Conservation (phyloP, 2,888 invertebrate species). For the Leptura quadrifasciata region DNA sequence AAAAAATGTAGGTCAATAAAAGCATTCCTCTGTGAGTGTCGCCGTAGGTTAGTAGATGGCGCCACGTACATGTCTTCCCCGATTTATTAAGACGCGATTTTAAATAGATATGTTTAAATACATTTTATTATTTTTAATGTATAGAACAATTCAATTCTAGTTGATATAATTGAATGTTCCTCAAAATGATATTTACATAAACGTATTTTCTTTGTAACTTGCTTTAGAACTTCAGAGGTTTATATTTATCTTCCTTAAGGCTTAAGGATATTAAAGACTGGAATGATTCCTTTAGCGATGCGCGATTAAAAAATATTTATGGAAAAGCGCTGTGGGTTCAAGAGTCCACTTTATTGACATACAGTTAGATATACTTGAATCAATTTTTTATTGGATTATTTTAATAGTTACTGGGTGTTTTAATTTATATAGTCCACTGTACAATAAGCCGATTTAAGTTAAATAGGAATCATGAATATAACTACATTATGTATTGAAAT, state of each 20-base stretch:
- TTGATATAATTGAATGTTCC: too few relatives aligned
- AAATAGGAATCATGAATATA: too few relatives aligned
- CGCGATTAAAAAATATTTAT: not conserved
- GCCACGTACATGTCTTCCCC: not conserved
- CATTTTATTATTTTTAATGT: not conserved
- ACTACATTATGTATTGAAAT: not conserved
- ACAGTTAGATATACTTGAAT: too few relatives aligned
- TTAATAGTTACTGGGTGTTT: too few relatives aligned
- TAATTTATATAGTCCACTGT: too few relatives aligned
- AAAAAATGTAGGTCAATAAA: constrained; percentile 1
- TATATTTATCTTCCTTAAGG: not conserved
- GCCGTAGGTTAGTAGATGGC: not conserved
- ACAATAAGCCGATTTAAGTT: too few relatives aligned
- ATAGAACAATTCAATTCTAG: too few relatives aligned
- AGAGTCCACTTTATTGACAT: not conserved
- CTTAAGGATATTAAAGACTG: not conserved
- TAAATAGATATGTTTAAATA: not conserved
- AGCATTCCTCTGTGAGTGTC: not conserved
- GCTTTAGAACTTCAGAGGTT: not conserved
- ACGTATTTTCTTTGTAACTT: too few relatives aligned
- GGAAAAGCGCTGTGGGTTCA: not conserved
- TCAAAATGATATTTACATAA: too few relatives aligned
- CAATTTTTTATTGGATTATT: too few relatives aligned
- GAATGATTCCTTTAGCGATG: not conserved
- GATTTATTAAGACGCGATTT: not conserved